Evolutionary conservation across 2,888 invertebrate genomes (phyloP).

Genomic region (Hemithea aestivaria): DNA sequence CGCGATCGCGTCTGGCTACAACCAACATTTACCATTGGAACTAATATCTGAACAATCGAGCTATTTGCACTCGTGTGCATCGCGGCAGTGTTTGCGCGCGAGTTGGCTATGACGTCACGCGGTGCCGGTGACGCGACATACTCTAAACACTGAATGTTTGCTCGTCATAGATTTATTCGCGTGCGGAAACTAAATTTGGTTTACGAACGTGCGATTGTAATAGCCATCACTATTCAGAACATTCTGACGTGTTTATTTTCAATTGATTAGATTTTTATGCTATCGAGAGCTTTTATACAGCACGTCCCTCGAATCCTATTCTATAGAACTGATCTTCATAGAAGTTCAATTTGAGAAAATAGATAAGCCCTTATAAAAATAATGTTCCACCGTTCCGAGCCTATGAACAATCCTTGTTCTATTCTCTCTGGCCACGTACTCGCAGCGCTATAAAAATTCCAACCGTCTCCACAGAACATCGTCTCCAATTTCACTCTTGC

Average conservation of each 20-base stretch:
- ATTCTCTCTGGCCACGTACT: conserved; percentile 40
- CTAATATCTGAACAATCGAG: conserved; percentile 62
- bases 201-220: conserved; percentile 7
- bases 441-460: conserved; percentile 55
- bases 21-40: conserved; percentile 56
- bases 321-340: no score
- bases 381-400: neutral
- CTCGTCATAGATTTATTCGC: conserved; percentile 26
- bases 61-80: conserved; percentile 44
- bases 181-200: conserved; percentile 25
- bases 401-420: conserved; percentile 43
- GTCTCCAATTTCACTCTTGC: conserved; percentile 55
- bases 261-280: conserved; percentile 2
- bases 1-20: conserved; percentile 42
- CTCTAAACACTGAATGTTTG: conserved; percentile 42
- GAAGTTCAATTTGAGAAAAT: no score
- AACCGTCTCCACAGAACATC: conserved; percentile 42
- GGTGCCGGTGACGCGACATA: conserved; percentile 28
- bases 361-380: no score
- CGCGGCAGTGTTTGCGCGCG: conserved; percentile 37
- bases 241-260: conserved; percentile 4
- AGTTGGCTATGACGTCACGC: conserved; percentile 41
- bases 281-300: neutral
- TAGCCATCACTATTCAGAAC: conserved; percentile 4
- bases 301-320: no score